Conservation (phyloP, 2,113 vertebrate species). For the Lanius ludovicianus region DNA sequence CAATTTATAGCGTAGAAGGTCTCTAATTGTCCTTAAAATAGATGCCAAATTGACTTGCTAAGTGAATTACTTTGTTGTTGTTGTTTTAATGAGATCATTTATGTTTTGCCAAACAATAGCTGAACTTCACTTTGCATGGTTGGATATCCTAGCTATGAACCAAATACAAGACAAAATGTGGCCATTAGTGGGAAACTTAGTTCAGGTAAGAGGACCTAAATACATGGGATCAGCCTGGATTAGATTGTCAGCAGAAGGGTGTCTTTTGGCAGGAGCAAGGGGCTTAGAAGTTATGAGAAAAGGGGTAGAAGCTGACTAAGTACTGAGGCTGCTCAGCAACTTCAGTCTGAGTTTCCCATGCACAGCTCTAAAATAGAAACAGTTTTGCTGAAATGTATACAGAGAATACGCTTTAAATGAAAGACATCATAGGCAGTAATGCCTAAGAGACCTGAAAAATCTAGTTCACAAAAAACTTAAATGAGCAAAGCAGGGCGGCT, state of each 20-base stretch:
- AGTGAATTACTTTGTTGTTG: background rate
- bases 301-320: background rate
- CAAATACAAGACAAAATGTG: background rate
- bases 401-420: background rate
- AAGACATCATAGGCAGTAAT: background rate
- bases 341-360: background rate
- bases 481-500: background rate
- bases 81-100: background rate
- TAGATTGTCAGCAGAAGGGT: background rate
- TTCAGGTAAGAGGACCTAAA: background rate
- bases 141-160: background rate
- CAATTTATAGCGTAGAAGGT: background rate
- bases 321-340: background rate
- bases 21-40: background rate
- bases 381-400: background rate
- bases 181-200: background rate
- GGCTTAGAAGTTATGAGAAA: background rate
- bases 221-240: background rate
- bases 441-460: background rate
- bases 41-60: background rate
- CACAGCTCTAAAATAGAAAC: background rate
- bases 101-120: background rate
- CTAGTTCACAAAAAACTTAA: background rate
- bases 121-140: background rate
- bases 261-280: background rate